A percentile compares a stretch with the other conserved stretches of the same genome.
These are phyloP conservation scores for Polyploca ridens DNA, from an alignment of 2,888 invertebrate genomes.

Conservation along the genomic window DNA sequence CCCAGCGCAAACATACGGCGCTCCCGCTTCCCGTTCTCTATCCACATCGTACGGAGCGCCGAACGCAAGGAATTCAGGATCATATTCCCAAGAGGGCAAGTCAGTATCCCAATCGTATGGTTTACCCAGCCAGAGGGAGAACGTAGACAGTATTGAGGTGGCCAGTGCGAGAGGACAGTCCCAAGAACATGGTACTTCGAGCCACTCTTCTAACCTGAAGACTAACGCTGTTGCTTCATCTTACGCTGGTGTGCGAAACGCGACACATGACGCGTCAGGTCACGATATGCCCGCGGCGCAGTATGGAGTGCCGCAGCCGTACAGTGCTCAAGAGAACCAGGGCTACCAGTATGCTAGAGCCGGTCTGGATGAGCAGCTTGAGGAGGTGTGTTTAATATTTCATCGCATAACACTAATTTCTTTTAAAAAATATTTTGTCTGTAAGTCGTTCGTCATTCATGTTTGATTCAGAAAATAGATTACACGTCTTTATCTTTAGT, in stretches of 20 bases:
- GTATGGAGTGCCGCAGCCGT: slow-evolving; percentile 77
- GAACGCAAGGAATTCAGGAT: neutral
- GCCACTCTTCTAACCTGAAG: too few relatives aligned
- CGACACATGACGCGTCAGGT: slow-evolving; percentile 13
- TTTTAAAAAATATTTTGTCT: too few relatives aligned
- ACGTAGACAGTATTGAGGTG: neutral
- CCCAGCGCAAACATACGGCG: neutral
- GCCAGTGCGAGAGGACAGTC: slow-evolving; percentile 37
- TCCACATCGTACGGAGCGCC: slow-evolving; percentile 32
- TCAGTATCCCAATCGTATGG: slow-evolving; percentile 2
- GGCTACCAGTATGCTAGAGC: slow-evolving; percentile 64
- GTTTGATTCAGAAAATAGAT: too few relatives aligned
- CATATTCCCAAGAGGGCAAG: too few relatives aligned
- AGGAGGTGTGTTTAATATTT: slow-evolving; percentile 49
- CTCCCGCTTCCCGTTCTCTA: neutral
- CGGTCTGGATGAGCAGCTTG: slow-evolving; percentile 58
- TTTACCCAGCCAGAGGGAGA: neutral
- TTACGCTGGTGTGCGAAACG: slow-evolving; percentile 61
- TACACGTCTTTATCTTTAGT: too few relatives aligned
- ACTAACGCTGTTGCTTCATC: slow-evolving; percentile 58
- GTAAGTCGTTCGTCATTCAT: too few relatives aligned
- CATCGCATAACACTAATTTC: neutral
- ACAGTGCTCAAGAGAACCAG: slow-evolving; percentile 64
- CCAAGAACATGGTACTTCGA: slow-evolving; percentile 58
- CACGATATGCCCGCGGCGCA: slow-evolving; percentile 68